Percentiles rank a stretch among this genome's conserved stretches.
These are phyloP conservation scores for Amia ocellicauda DNA, from an alignment of 2,113 vertebrate species.

Conservation along the genomic window DNA sequence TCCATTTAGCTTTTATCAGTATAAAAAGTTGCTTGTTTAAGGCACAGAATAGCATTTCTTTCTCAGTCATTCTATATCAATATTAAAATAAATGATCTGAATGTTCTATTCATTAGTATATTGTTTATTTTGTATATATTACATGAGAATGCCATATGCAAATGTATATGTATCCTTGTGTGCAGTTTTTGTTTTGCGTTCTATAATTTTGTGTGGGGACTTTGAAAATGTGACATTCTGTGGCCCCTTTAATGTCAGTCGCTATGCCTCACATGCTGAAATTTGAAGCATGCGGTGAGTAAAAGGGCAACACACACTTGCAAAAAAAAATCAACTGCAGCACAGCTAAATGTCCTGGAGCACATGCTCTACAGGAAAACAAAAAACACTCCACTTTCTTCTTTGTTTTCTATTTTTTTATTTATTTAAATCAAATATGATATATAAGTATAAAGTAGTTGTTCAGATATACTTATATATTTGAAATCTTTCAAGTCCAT, in stretches of 20 bases:
- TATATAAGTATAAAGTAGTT: no score
- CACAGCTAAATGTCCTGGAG: neutral
- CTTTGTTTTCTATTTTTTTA: no score
- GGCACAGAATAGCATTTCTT: neutral
- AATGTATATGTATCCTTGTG: no score
- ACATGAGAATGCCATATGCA: no score
- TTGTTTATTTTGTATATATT: no score
- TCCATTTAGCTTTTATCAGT: conserved; percentile 4
- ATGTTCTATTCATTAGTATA: no score
- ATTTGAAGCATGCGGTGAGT: conserved; percentile 7
- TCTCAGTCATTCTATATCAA: neutral
- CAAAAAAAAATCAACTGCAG: conserved; percentile 12
- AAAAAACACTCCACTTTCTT: no score
- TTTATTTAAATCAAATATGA: no score
- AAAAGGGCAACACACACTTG: conserved; percentile 18
- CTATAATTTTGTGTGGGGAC: neutral
- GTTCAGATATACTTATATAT: no score
- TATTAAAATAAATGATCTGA: no score
- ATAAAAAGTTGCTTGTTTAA: no score
- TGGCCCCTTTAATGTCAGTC: neutral
- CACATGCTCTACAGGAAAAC: neutral
- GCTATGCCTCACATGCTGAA: neutral
- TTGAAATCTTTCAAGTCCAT: no score
- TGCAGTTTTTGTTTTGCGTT: neutral
- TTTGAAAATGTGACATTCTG: neutral